phyloP scores from a whole-genome alignment of 64 coral and sea anemone species.

The Montipora efflorescens region DNA sequence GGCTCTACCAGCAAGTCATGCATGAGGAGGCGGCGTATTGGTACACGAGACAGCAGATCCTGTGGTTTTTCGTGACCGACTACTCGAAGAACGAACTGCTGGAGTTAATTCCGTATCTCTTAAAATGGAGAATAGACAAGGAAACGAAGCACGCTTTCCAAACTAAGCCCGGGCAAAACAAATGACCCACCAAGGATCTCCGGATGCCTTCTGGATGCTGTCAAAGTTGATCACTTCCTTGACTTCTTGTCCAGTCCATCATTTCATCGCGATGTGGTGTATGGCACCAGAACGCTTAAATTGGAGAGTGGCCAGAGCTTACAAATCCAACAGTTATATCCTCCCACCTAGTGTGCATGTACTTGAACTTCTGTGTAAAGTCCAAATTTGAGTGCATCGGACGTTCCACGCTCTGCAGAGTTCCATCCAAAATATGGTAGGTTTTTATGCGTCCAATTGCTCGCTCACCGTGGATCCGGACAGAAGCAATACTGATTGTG shows the following conservation, averaged over 20 bases:
- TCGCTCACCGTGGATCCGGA: no score
- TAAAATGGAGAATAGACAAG: background rate
- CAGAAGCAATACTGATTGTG: no score
- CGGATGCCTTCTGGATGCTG: background rate
- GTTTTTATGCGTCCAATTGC: no score
- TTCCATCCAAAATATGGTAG: no score
- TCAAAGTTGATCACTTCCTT: slow-evolving; percentile 79
- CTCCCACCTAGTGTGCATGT: slow-evolving; percentile 67
- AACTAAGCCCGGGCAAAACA: background rate
- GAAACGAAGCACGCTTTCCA: background rate
- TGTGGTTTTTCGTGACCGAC: no score
- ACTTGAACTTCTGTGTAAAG: slow-evolving; percentile 58
- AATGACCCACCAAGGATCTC: background rate
- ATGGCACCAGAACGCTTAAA: slow-evolving; percentile 66
- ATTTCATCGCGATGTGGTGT: slow-evolving; percentile 71
- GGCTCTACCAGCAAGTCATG: background rate
- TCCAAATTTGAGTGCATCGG: slow-evolving; percentile 55
- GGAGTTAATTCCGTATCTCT: background rate
- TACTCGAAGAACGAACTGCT: background rate
- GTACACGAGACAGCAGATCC: background rate
- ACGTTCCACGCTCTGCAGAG: slow-evolving; percentile 59
- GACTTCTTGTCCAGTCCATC: slow-evolving; percentile 76
- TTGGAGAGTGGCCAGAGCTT: slow-evolving; percentile 57
- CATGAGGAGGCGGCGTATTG: background rate
- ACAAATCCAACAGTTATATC: slow-evolving; percentile 56